Evolutionary conservation across 2,888 invertebrate genomes (phyloP), one percentile per base, ranked within the genome.

Genomic region (Nemapogon koenigi): DNA sequence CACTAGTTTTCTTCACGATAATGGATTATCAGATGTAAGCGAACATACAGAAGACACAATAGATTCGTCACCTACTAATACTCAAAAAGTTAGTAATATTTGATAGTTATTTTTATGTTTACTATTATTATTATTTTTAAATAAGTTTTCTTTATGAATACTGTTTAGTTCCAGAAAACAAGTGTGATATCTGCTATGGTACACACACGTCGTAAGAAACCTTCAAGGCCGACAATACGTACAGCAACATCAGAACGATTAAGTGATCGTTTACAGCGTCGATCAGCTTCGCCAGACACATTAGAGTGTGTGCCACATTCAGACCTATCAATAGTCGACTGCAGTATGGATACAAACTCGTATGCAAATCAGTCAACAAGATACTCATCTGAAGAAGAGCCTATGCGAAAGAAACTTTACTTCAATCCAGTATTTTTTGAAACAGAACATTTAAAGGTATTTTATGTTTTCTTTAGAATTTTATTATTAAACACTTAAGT

Each of bases 381-480:
- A 57, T 57, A 64, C 16, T 60, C 62, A 44, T 67, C 66, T 14
- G 72, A 72, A 41, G 68, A 66, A 14, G 72, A 72, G 41, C 59
- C 62, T 31, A 82, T 86, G 4, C 80, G 92, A 41, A 84, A 87
- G 50, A 92, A 93, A 55, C 71, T 94, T 3, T 93, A 92, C 58
- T 94, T 94, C 54, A 94, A 93, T 67, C 93, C 93, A 0, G 91
- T 93, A 1, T 95, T 93, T 62, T 93, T 95, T 54, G 94, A 95
- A 62, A 88, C 88, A 1, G 91, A 93, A 57, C 72, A 91, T 43
- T 70, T 95, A 37, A 81, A 89, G 83, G 92, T 92, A 79, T 46
- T 37, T 35, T 6, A 33, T 10, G 3, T 14, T 33, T 13, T 22
- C 36, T 30, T 39, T 38, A 19, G 32, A 38, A 25, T 29, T 16